phyloP scores from a whole-genome alignment of 2,888 invertebrate species.

The Argynnis bischoffii region DNA sequence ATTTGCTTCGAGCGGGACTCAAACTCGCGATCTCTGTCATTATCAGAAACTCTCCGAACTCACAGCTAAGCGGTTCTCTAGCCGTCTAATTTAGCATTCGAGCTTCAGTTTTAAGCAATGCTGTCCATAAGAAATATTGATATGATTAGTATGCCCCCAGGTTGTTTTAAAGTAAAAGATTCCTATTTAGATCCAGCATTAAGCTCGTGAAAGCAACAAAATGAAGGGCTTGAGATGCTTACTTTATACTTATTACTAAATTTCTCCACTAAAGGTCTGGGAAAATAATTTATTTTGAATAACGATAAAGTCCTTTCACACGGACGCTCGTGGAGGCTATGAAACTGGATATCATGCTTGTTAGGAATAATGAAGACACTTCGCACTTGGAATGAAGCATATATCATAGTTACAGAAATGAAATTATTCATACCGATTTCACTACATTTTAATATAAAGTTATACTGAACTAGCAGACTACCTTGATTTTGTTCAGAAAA shows the following conservation, averaged over 20 bases:
- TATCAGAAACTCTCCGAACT: too few species aligned
- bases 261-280: constrained; percentile 63
- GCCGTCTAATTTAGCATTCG: not conserved
- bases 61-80: too few species aligned
- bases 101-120: not conserved
- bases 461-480: too few species aligned
- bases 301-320: constrained; percentile 41
- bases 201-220: constrained; percentile 68
- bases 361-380: constrained; percentile 32
- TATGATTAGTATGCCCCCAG: constrained; percentile 19
- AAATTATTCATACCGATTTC: constrained; percentile 2
- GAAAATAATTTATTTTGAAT: constrained; percentile 54
- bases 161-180: constrained; percentile 47
- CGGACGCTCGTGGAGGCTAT: constrained; percentile 33
- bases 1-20: too few species aligned
- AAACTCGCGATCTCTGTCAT: too few species aligned
- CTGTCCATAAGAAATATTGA: not conserved
- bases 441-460: too few species aligned
- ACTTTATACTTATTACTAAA: constrained; percentile 63
- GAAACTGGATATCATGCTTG: constrained; percentile 33
- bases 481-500: too few species aligned
- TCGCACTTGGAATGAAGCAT: constrained; percentile 14
- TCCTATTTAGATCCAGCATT: constrained; percentile 60
- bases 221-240: constrained; percentile 62
- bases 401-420: constrained; percentile 14